Base-by-base conservation (phyloP, 2,888 invertebrate species). In the Ichneumon xanthorius region DNA sequence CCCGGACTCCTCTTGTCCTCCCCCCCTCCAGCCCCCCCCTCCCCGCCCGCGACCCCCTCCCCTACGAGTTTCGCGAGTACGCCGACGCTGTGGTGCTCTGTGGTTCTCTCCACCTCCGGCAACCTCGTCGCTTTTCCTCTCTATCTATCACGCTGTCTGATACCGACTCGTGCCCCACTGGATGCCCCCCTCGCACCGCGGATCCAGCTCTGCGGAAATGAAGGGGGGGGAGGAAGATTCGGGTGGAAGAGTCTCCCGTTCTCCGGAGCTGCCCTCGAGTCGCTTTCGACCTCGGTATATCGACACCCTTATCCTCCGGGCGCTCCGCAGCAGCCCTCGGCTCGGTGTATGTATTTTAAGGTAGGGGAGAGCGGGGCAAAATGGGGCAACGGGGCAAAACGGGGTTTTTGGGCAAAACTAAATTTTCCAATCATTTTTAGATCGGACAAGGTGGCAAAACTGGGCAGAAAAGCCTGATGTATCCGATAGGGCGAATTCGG, bases 1-100 rank as follows among this genome's bases (percentile, higher is more conserved):
- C 82, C 80, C 75, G 73, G 83, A 30, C 55, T 58, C 75, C 72
- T 82, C 73, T n/a, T 78, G 14, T 73, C 61, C 85, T 45, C 84
- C 61, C 79, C 37, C 37, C 19, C 75, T 67, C 48, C 33, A 16
- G 2, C 26, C 16, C 85, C 61, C 79, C 30, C 19, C 75, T 67
- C 37, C n/a, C 16, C 70, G 40, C 14, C 48, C 58, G 30, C 33
- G 30, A 30, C 58, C 55, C 37, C 37, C 75, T 48, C 65, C 40
- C 40, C 14, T 26, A 22, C 72, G 82, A 40, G 77, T 58, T 65
- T 71, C 40, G 50, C 85, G 48, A 85, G 63, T 73, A 81, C 84
- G 84, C 81, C 81, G 84, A 79, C 76, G 70, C 79, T 50, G 63
- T 53, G 16, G 16, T 14, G 22, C n/a, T 14, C 70, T 48, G 78